Conservation (phyloP, 1,140 invertebrate species). For the Sitobion miscanthi region DNA sequence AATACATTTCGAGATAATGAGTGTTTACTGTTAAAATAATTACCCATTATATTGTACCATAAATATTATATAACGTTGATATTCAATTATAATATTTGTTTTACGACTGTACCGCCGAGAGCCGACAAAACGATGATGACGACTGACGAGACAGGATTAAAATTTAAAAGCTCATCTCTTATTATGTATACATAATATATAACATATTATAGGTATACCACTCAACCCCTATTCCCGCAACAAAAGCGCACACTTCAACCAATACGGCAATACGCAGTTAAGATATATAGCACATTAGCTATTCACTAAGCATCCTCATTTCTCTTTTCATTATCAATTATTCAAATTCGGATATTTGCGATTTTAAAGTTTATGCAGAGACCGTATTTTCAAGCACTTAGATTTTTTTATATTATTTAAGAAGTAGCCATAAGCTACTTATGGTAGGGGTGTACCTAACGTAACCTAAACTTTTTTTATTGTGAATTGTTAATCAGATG, state of each 20-base stretch:
- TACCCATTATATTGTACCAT: background rate
- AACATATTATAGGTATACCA: background rate
- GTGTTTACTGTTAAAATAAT: background rate
- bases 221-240: background rate
- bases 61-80: background rate
- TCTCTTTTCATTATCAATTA: background rate
- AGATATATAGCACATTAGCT: background rate
- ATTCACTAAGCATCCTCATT: background rate
- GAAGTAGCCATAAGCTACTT: background rate
- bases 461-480: background rate
- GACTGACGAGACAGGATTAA: background rate
- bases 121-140: background rate
- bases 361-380: background rate
- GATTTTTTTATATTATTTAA: background rate
- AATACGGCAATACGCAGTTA: background rate
- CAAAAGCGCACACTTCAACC: background rate
- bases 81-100: background rate
- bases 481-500: background rate
- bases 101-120: background rate
- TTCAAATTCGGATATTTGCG: background rate
- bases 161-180: constrained; percentile 15
- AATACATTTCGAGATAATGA: background rate
- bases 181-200: constrained; percentile 8
- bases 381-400: background rate
- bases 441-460: background rate